Percentiles rank a stretch among this genome's conserved stretches.
phyloP scores from a whole-genome alignment of 2,797 vertebrate species.

The Calcarius lapponicus region DNA sequence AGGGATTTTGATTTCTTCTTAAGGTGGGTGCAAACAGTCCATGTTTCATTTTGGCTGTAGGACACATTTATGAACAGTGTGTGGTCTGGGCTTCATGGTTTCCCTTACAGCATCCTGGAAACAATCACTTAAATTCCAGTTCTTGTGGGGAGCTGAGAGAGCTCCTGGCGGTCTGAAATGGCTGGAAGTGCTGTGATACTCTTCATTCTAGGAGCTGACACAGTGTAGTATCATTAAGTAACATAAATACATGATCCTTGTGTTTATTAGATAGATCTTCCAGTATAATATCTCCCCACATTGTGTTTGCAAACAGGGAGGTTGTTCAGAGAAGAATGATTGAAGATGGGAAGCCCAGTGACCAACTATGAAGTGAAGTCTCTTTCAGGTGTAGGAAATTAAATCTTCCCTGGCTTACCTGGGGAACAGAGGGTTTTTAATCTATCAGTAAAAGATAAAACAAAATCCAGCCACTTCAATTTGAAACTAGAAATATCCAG shows the following conservation, averaged over 20 bases:
- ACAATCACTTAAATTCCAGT: background rate
- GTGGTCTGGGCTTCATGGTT: background rate
- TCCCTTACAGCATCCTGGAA: background rate
- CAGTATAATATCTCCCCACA: background rate
- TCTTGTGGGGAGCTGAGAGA: background rate
- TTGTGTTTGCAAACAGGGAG: background rate
- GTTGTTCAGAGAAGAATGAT: background rate
- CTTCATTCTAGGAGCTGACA: background rate
- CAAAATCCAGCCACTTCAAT: background rate
- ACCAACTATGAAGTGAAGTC: background rate
- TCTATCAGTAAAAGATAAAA: background rate
- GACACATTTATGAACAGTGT: background rate
- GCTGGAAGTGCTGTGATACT: background rate
- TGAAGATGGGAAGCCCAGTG: background rate
- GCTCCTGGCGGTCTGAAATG: background rate
- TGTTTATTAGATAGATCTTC: background rate
- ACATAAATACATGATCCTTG: background rate
- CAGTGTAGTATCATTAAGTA: background rate
- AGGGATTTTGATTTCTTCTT: background rate
- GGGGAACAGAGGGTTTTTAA: background rate
- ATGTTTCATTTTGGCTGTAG: background rate
- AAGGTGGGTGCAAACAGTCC: background rate
- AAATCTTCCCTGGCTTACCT: background rate
- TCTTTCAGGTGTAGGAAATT: background rate
- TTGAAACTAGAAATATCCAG: background rate